A percentile compares a stretch with the other conserved stretches of the same genome.
Conservation (phyloP, 35 echinoderm and acorn worm species). For the Hemicentrotus pulcherrimus region DNA sequence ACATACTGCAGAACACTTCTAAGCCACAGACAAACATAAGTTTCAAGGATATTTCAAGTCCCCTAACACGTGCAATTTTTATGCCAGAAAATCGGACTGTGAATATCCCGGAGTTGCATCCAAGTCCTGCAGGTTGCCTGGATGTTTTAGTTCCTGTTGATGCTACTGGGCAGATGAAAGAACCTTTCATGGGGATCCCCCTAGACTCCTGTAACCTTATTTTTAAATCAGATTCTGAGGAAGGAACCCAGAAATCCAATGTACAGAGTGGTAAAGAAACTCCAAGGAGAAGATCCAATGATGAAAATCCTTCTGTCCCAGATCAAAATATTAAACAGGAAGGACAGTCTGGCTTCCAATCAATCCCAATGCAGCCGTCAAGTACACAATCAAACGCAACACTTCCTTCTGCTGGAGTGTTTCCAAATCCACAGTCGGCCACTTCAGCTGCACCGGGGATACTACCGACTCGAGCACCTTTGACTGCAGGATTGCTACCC, state of each 20-base stretch:
- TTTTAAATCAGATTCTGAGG: not conserved
- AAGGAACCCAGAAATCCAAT: not conserved
- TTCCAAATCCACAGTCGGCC: not conserved
- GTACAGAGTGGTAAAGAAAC: not conserved
- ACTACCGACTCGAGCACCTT: not conserved
- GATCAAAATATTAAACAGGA: no score
- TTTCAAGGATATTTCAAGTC: not conserved
- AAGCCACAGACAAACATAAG: not conserved
- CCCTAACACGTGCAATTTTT: not conserved
- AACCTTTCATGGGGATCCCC: conserved; percentile 24
- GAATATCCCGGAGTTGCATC: conserved; percentile 15
- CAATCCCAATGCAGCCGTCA: no score
- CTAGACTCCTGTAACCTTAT: not conserved
- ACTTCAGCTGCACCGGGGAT: not conserved
- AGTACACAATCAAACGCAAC: no score
- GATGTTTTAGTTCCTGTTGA: conserved; percentile 41
- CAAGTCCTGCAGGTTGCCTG: not conserved
- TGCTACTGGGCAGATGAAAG: conserved; percentile 20
- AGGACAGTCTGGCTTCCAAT: not conserved
- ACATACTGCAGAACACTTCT: not conserved
- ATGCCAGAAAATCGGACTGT: conserved; percentile 11
- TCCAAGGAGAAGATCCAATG: not conserved
- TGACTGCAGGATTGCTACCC: not conserved
- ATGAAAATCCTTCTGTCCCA: not conserved
- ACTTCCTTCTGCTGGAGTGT: no score